Percentiles rank a stretch among this genome's conserved stretches.
Evolutionary conservation across 2,113 vertebrate genomes (phyloP).

Genomic region (Axis porcinus): DNA sequence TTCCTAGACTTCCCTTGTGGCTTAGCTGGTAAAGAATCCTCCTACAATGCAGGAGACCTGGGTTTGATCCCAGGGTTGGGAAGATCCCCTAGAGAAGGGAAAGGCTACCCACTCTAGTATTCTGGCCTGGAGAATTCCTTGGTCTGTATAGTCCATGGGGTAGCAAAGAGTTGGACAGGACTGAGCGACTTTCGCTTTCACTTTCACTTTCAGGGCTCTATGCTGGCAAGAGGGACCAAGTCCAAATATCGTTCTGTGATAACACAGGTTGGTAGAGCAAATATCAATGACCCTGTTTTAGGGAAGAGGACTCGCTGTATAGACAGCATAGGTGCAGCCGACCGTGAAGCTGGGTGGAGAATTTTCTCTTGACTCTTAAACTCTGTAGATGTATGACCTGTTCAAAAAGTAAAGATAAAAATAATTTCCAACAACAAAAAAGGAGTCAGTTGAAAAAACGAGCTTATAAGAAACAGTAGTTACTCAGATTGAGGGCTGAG

Average conservation of each 20-base stretch:
- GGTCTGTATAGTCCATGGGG: not conserved
- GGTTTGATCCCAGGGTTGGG: not conserved
- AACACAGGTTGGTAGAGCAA: not conserved
- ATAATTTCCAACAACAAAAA: not conserved
- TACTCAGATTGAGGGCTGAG: not conserved
- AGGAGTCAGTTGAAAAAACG: not conserved
- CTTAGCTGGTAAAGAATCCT: not conserved
- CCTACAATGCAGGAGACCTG: not conserved
- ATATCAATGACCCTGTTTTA: not conserved
- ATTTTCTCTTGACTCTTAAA: not conserved
- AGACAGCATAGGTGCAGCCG: not conserved
- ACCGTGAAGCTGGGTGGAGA: not conserved
- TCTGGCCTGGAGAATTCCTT: not conserved
- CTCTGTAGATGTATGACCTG: not conserved
- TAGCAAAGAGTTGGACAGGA: fast-evolving
- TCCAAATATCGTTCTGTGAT: not conserved
- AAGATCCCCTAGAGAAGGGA: not conserved
- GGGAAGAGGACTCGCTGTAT: not conserved
- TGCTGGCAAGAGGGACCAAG: not conserved
- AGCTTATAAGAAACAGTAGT: not conserved
- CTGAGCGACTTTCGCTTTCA: not conserved
- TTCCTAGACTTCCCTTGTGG: not conserved
- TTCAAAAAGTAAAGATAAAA: not conserved
- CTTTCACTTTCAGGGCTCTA: not conserved
- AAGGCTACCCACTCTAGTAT: not conserved